Evolutionary conservation across 1,140 invertebrate species (phyloP), one percentile per base, ranked within the genome.

Genomic region (Drosophila subpulchrella): DNA sequence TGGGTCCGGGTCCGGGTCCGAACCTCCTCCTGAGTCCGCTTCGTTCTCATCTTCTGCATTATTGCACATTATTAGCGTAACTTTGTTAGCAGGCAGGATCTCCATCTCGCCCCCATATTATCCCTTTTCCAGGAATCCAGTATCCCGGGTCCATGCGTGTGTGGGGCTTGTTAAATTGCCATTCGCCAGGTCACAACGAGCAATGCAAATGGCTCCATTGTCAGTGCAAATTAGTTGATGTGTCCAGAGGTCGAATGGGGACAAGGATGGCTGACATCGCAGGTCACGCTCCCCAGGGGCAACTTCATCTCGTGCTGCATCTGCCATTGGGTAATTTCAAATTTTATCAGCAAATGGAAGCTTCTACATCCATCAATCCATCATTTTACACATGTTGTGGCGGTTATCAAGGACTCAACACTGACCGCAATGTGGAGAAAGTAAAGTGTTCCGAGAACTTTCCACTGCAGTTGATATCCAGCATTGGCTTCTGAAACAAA

Each of bases 61-160:
- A 82, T 78, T 82, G 55, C 76, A 75, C 73, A 78, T 82, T 68
- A 80, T 75, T 55, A 60, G 27, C 32, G 68, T 83, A 75, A 82
- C 70, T 70, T 79, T 66, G 63, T 75, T 83, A 79, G 70, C n/a
- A 44, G 38, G 63, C 44, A 27, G 6, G 36, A 36, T 61, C 42
- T 24, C 56, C 48, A 24, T n/a, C 39, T 36, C 3, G 41, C n/a
- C 41, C n/a, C n/a, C 41, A 8, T 17, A 15, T 56, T 60, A 63
- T 63, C 55, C 60, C 39, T 32, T 38, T 51, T 27, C 38, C 15
- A 15, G 17, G 17, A 15, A 12, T 10, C 11, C 34, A 13, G 17
- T 15, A 15, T 10, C 11, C 20, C 10, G 17, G 17, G 12, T 13
- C 6, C 20, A 38, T 36, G 46, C 34, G 42, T 44, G 57, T 70